These are phyloP conservation scores for Morpho deidamia DNA, from an alignment of 2,888 invertebrate species.

Conservation along the genomic window DNA sequence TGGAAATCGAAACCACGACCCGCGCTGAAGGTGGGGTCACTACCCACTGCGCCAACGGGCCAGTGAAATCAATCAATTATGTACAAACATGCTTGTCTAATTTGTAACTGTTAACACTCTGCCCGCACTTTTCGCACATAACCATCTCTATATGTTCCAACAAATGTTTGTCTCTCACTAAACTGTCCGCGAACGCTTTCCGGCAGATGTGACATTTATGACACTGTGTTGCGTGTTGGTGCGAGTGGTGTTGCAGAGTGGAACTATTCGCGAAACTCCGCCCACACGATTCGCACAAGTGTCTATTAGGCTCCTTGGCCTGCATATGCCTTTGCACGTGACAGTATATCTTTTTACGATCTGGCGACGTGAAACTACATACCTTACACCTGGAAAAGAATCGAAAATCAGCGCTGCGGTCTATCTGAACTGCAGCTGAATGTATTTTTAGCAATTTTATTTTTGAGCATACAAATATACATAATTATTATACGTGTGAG, in stretches of 20 bases:
- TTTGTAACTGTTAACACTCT: slow-evolving; percentile 40
- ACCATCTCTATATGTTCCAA: slow-evolving; percentile 43
- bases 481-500: too few relatives aligned
- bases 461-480: too few relatives aligned
- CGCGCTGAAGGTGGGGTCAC: too few relatives aligned
- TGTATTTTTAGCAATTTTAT: too few relatives aligned
- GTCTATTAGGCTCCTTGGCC: slow-evolving; percentile 37
- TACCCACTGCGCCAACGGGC: too few relatives aligned
- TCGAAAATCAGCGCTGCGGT: neutral
- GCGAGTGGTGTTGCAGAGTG: slow-evolving; percentile 48
- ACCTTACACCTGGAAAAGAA: slow-evolving; percentile 71
- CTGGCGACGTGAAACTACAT: slow-evolving; percentile 76
- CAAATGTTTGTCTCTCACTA: slow-evolving; percentile 40
- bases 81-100: slow-evolving; percentile 42
- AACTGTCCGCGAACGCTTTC: slow-evolving; percentile 37
- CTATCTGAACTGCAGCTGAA: too few relatives aligned
- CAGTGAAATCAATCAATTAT: too few relatives aligned
- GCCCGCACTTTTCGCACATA: slow-evolving; percentile 67
- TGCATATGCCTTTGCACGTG: slow-evolving; percentile 77
- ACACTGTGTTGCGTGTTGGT: slow-evolving; percentile 35
- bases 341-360: slow-evolving; percentile 75
- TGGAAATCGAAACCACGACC: too few relatives aligned
- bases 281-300: slow-evolving; percentile 67
- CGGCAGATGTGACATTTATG: slow-evolving; percentile 45
- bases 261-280: slow-evolving; percentile 53